Percentiles rank a stretch among this genome's conserved stretches.
Evolutionary conservation across 1,140 invertebrate species (phyloP).

Genomic region (Artemia franciscana): DNA sequence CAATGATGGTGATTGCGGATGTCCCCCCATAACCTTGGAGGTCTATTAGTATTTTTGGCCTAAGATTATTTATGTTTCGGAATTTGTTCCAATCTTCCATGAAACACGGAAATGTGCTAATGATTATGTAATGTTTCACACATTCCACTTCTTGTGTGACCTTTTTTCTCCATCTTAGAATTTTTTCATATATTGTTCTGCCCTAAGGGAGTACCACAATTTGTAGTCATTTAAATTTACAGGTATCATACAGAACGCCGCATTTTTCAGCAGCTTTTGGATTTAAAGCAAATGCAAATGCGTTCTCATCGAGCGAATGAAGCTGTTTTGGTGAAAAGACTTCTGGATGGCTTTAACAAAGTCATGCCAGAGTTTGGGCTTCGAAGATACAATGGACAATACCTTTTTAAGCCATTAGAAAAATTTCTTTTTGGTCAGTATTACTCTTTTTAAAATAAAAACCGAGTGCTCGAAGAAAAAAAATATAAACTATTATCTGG

Average conservation of each 20-base stretch:
- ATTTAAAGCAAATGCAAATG: constrained; percentile 76
- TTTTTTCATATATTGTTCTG: too few relatives aligned
- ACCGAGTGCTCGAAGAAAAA: too few relatives aligned
- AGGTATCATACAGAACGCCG: constrained; percentile 73
- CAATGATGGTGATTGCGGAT: too few relatives aligned
- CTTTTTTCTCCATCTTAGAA: too few relatives aligned
- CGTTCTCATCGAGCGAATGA: constrained; percentile 55
- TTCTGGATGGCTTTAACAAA: constrained; percentile 50
- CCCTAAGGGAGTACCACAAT: constrained; percentile 74
- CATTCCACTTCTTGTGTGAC: too few relatives aligned
- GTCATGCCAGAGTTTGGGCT: constrained; percentile 43
- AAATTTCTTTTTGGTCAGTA: constrained; percentile 56
- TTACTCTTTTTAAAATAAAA: neutral
- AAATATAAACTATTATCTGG: too few relatives aligned
- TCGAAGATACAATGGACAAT: constrained; percentile 40
- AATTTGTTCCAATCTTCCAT: too few relatives aligned
- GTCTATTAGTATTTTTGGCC: too few relatives aligned
- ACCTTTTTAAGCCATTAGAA: constrained; percentile 65
- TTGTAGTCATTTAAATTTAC: constrained; percentile 37
- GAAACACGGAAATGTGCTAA: too few relatives aligned
- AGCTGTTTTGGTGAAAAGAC: constrained; percentile 59
- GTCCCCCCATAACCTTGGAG: too few relatives aligned
- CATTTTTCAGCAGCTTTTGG: constrained; percentile 79
- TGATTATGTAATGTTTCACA: too few relatives aligned
- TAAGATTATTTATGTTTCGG: too few relatives aligned